Evolutionary conservation across 2,888 invertebrate genomes (phyloP).

Genomic region (Nowickia ferox): DNA sequence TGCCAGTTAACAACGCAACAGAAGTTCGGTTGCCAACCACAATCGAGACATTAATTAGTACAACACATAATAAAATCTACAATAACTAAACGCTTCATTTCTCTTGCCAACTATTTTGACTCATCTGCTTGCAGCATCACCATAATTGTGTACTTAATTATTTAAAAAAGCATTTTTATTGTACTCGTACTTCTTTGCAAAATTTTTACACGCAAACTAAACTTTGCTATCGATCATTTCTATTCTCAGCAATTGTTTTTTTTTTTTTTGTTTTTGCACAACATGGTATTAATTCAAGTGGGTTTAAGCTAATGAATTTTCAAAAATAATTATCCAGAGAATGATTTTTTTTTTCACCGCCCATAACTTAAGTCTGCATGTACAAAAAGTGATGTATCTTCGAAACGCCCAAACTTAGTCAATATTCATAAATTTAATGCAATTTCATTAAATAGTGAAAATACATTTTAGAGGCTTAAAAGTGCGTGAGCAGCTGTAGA

Average conservation of each 20-base stretch:
- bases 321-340: neutral
- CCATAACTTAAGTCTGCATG: no score
- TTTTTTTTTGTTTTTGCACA: neutral
- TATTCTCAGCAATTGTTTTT: no score
- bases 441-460: constrained; percentile 5
- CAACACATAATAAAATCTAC: no score
- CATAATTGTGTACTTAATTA: no score
- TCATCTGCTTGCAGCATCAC: no score
- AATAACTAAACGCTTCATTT: no score
- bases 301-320: constrained; percentile 6
- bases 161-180: no score
- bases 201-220: neutral
- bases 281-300: constrained; percentile 1
- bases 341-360: neutral
- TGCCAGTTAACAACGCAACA: no score
- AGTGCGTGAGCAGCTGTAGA: constrained; percentile 36
- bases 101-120: no score
- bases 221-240: neutral
- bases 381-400: neutral
- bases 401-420: constrained; percentile 27
- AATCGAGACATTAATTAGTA: no score
- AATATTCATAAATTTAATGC: constrained; percentile 33
- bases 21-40: no score
- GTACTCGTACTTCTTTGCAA: no score
- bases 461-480: constrained; percentile 12